phyloP scores from a whole-genome alignment of 2,797 vertebrate species.

The Chiloscyllium punctatum region DNA sequence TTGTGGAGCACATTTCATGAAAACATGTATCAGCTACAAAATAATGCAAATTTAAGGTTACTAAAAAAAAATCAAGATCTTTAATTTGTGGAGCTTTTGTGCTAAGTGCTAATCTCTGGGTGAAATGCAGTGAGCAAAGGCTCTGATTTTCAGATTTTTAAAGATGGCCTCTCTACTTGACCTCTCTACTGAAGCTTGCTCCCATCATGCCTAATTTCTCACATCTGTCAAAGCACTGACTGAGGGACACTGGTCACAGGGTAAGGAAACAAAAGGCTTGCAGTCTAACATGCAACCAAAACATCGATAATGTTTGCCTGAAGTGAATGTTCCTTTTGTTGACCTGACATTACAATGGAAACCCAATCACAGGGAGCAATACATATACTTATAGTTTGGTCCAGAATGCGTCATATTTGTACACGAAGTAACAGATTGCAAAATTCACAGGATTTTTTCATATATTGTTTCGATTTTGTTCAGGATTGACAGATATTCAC shows the following conservation, averaged over 20 bases:
- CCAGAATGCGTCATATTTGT: not conserved
- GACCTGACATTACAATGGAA: not conserved
- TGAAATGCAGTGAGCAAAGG: not conserved
- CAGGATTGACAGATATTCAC: not conserved
- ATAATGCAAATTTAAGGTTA: not conserved
- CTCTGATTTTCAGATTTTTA: not conserved
- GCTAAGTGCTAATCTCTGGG: not conserved
- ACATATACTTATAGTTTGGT: not conserved
- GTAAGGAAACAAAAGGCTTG: not conserved
- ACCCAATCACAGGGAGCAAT: not conserved
- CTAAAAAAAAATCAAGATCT: not conserved
- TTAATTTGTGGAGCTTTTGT: not conserved
- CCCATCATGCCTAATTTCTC: conserved; percentile 9
- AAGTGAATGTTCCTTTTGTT: not conserved
- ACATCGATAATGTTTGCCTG: not conserved
- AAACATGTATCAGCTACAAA: not conserved
- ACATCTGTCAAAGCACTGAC: conserved; percentile 28
- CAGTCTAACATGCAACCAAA: not conserved
- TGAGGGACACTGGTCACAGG: conserved; percentile 1
- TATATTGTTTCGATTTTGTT: not conserved
- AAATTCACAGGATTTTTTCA: conserved; percentile 9
- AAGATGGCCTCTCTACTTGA: not conserved
- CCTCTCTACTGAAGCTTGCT: not conserved
- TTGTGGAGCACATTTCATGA: not conserved
- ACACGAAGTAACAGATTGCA: not conserved